Percentiles rank a stretch among this genome's conserved stretches.
Conservation (phyloP, 2,797 vertebrate species). For the Corythornis leucogaster region DNA sequence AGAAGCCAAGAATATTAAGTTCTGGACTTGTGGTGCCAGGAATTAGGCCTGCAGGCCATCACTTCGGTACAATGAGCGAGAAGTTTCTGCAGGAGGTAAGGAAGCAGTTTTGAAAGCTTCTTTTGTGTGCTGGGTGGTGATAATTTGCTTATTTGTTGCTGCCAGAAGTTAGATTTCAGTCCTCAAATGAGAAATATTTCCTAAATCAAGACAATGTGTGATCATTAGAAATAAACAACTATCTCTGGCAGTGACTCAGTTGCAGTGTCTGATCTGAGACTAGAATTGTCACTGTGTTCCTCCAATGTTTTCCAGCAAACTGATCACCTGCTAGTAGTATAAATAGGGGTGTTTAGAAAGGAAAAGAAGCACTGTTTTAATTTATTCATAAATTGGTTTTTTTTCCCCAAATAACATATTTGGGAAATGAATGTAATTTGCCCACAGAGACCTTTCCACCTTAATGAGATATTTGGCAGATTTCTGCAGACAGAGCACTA, state of each 20-base stretch:
- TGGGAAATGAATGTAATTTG: neutral
- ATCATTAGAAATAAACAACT: neutral
- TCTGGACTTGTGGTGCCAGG: constrained; percentile 82
- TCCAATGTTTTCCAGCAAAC: neutral
- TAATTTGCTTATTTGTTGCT: neutral
- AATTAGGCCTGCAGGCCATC: constrained; percentile 80
- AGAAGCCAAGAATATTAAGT: constrained; percentile 84
- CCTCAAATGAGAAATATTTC: neutral
- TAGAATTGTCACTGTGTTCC: neutral
- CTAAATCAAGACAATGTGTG: neutral
- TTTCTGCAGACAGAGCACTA: neutral
- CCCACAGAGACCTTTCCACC: neutral
- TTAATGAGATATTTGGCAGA: neutral
- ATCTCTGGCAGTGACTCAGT: neutral
- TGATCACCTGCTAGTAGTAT: neutral
- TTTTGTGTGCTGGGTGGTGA: neutral
- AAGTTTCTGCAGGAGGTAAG: constrained; percentile 90
- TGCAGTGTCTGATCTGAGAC: neutral
- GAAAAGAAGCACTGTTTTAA: neutral
- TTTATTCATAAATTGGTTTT: neutral
- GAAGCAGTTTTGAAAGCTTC: neutral
- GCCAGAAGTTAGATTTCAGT: constrained; percentile 1
- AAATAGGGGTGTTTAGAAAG: neutral
- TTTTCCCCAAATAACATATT: neutral
- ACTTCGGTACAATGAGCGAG: constrained; percentile 78